Conservation (phyloP, 2,113 vertebrate species). For the Brienomyrus brachyistius region DNA sequence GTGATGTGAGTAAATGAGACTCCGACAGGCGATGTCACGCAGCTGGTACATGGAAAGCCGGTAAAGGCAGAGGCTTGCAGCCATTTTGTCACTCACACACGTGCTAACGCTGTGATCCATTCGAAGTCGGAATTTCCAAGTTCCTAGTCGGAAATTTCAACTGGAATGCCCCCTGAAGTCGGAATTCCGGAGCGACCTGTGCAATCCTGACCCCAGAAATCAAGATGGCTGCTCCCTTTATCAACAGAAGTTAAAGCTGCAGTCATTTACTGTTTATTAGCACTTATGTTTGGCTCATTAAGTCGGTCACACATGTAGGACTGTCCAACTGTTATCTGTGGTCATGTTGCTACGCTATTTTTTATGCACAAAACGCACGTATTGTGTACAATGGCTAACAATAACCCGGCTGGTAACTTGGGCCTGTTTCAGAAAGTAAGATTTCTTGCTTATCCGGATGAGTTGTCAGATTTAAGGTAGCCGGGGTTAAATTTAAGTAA, state of each 20-base stretch:
- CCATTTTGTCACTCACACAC: background rate
- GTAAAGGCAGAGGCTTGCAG: background rate
- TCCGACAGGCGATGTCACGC: background rate
- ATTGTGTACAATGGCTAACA: background rate
- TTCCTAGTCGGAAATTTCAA: background rate
- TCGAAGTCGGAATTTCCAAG: background rate
- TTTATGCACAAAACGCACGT: background rate
- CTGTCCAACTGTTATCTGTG: background rate
- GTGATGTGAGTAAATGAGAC: slow-evolving; percentile 41
- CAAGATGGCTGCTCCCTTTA: background rate
- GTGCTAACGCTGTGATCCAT: background rate
- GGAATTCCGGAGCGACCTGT: background rate
- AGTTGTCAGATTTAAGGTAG: background rate
- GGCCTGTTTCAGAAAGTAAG: background rate
- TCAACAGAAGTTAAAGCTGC: background rate
- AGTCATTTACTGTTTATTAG: background rate
- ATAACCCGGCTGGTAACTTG: background rate
- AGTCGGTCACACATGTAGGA: background rate
- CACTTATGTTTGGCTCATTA: background rate
- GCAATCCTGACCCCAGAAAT: background rate
- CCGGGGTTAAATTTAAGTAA: background rate
- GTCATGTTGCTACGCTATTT: background rate
- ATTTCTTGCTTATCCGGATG: background rate
- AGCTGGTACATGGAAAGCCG: background rate
- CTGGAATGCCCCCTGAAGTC: background rate